Base-by-base conservation (phyloP, 2,797 vertebrate genomes). In the Harpagifer antarcticus region DNA sequence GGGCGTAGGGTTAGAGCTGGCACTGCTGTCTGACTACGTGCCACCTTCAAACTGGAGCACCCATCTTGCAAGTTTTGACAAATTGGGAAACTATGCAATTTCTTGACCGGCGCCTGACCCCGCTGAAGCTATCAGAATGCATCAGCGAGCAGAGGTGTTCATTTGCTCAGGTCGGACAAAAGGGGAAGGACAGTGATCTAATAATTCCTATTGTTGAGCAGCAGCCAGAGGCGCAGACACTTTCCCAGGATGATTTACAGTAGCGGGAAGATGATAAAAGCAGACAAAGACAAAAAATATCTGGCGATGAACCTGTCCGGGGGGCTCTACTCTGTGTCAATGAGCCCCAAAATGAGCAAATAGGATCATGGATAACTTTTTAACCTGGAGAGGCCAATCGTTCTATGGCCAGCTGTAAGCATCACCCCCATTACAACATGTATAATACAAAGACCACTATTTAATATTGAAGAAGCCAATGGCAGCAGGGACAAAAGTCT, bases 191-290 rank as follows among this genome's bases (percentile, higher is more conserved):
- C 31, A 43, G 78, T 37, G 83, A 88, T 84, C 53, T 83, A 88
- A 86, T 91, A 91, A 93, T 90, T 93, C 86, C 87, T 72, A 47
- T 86, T 78, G 82, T 86, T 91, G 89, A 93, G 88, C 76, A 17
- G 85, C 75, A 56, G 91, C 91, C 93, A 93, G 89, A 83, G 66
- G 76, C 57, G 15, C 44, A n/a, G 82, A 68, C 57, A 69, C 79
- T 92, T 92, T 93, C 90, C 91, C 92, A 94, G 92, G 91, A 89
- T 81, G 72, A 90, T 91, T 89, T 91, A 79, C 56, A 48, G 60
- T 59, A 54, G 73, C 62, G 61, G 76, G 65, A 85, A 76, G 76
- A 17, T 72, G 83, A 86, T 86, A 83, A 90, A 91, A 88, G 78
- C 74, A 27, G 53, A 82, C 31, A 44, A 40, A 15, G 43, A 37